Conservation (phyloP, 1,140 invertebrate species). For the Pygmarrhopalites habei region DNA sequence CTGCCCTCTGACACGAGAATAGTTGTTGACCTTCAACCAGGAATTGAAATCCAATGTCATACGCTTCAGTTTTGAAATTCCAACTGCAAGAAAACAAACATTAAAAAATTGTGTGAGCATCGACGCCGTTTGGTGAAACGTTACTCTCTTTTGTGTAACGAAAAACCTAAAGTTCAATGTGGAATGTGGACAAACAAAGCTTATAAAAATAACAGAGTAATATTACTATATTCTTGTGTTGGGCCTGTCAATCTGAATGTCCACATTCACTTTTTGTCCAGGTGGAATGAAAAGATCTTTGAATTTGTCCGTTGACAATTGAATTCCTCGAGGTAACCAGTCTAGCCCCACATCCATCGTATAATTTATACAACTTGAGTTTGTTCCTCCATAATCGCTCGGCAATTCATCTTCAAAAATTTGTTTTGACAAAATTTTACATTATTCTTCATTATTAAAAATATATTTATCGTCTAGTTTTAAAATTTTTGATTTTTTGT, state of each 20-base stretch:
- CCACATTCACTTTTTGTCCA: not conserved
- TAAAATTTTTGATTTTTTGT: too few species aligned
- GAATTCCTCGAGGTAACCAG: not conserved
- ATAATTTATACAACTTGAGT: conserved; percentile 1
- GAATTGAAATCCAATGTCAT: conserved; percentile 7
- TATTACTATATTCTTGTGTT: too few species aligned
- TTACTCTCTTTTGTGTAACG: too few species aligned
- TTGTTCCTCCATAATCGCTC: conserved; percentile 22
- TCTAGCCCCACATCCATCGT: not conserved
- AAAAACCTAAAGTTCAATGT: too few species aligned
- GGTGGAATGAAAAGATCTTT: not conserved
- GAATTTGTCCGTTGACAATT: not conserved
- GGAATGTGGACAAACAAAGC: too few species aligned
- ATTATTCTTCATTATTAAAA: too few species aligned
- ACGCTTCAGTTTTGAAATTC: conserved; percentile 5
- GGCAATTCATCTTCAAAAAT: conserved; percentile 32
- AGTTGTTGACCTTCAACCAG: not conserved
- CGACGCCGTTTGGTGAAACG: too few species aligned
- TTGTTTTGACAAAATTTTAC: too few species aligned
- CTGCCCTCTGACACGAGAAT: not conserved
- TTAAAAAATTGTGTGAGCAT: too few species aligned
- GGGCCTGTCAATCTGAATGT: too few species aligned
- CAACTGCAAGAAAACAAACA: conserved; percentile 1
- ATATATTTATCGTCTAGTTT: too few species aligned
- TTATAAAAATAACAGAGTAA: too few species aligned